Evolutionary conservation across 2,113 vertebrate genomes (phyloP), one percentile per base, ranked within the genome.

Genomic region (Chamaetylas fuelleborni): DNA sequence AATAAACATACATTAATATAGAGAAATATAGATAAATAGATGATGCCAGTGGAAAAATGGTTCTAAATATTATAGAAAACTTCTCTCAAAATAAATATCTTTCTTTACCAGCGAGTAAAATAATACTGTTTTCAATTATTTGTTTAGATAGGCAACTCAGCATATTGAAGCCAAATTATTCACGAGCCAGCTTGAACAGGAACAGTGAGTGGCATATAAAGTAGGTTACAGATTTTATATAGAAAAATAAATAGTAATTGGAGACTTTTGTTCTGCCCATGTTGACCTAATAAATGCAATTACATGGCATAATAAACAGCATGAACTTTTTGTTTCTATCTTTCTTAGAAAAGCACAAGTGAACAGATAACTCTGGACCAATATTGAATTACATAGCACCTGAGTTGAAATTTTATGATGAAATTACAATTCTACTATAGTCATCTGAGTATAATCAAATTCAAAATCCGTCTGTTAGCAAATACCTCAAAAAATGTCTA

Each of bases 191-290:
- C 47, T 80, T 66, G 29, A 20, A 58, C 81, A 25, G 38, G 43
- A 84, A 47, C 77, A 74, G 69, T 93, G 79, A 90, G 31, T 86
- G 71, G 45, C 86, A 84, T 92, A 66, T 70, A 84, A 89, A 94
- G 83, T 38, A 92, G 56, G 19, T 76, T 87, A 81, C 40, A 87
- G 43, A 40, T 89, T 90, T 67, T 85, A 48, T 51, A 34, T 50
- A 74, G 64, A n/a, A 45, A 91, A 47, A 81, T 76, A 80, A 62
- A 78, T 90, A 87, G 56, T 64, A 79, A 42, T 66, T 77, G 18
- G 24, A 77, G 31, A 57, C 4, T 80, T 94, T 19, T 61, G 2
- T 90, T 82, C 80, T 81, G 50, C 43, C 78, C 16, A 31, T 84
- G 24, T 70, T 81, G 31, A 58, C 51, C 24, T 66, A 81, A 29